Conservation (phyloP, 1,140 invertebrate genomes). For the Ceratina japonica region DNA sequence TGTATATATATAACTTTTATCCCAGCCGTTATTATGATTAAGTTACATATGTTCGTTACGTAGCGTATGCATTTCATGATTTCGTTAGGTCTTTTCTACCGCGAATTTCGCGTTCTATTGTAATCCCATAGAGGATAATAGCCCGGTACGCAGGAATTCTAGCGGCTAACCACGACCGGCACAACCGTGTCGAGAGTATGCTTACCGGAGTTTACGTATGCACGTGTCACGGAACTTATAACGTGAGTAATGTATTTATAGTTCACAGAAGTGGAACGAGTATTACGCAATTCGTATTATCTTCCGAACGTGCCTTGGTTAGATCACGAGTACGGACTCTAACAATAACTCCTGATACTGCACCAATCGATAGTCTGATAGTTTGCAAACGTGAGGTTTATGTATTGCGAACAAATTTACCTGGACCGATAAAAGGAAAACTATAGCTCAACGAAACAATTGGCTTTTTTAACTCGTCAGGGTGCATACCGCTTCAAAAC, state of each 20-base stretch:
- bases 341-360: neutral
- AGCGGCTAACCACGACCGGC: too few relatives aligned
- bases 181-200: too few relatives aligned
- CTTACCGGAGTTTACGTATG: neutral
- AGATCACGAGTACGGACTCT: neutral
- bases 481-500: too few relatives aligned
- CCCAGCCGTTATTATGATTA: too few relatives aligned
- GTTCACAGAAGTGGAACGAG: neutral
- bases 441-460: too few relatives aligned
- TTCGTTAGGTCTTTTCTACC: neutral
- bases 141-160: neutral
- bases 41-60: too few relatives aligned
- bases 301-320: neutral
- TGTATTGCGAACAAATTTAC: too few relatives aligned
- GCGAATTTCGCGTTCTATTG: neutral
- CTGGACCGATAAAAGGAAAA: too few relatives aligned
- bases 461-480: too few relatives aligned
- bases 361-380: constrained; percentile 3
- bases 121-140: neutral
- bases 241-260: neutral
- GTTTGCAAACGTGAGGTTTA: neutral
- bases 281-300: constrained; percentile 7
- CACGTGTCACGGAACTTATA: too few relatives aligned
- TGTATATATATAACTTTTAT: too few relatives aligned
- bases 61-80: neutral